Base-by-base conservation (phyloP, 2,113 vertebrate genomes). In the Cephalopterus ornatus region DNA sequence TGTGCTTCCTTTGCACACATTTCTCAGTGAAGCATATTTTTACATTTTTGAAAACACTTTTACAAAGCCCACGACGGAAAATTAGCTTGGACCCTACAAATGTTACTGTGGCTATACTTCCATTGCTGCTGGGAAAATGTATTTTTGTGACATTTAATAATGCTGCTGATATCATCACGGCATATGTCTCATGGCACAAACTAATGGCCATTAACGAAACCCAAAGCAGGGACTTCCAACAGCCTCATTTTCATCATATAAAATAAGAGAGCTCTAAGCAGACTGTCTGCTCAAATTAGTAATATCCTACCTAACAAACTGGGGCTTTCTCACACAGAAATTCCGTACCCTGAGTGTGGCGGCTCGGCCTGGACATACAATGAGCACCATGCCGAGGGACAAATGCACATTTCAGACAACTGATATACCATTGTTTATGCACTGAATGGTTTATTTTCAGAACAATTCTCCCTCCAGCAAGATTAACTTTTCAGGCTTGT, bases 371-470 rank as follows among this genome's bases (percentile, higher is more conserved):
- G 78, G 55, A 63, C 52, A 44, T 7, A 76, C 39, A 94, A 63
- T 46, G 65, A 96, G 89, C 0, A 5, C 50, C 28, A 50, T 0
- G 32, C 44, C 90, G 55, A 85, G 22, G 53, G 53, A 49, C 9
- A 90, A 85, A 39, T 0, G 70, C 0, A 0, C 68, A 72, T 65
- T 88, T 96, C 58, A 73, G 59, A 65, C 35, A 84, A 63, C 24
- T 78, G 85, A 96, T 87, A 80, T 0, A 28, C 41, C 55, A 68
- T 62, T 93, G 52, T 95, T 97, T 89, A 84, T 55, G 41, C 20
- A 56, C 52, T 55, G 44, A 96, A 90, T 67, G 24, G 77, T 78
- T 96, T 94, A 84, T 95, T 97, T 95, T 89, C 63, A 92, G 89
- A 68, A 95, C 46, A 78, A 53, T 77, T 88, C 67, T 81, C 80